phyloP scores from a whole-genome alignment of 2,113 vertebrate species.

The Montifringilla adamsi region DNA sequence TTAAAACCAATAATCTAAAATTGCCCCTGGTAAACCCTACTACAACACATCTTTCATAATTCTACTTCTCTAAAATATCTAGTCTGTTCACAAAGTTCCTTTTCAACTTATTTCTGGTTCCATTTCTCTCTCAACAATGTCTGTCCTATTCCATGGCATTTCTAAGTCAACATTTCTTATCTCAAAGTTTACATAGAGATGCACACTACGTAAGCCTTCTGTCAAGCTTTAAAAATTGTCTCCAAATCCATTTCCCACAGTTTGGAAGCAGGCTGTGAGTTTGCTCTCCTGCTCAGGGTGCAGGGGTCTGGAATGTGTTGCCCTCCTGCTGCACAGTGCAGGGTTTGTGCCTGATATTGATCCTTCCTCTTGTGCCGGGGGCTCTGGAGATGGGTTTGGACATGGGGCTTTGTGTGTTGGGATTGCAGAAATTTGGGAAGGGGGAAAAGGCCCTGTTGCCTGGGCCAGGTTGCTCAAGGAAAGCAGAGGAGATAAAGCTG shows the following conservation, averaged over 20 bases:
- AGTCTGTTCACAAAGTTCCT: not conserved
- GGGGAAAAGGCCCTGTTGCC: not conserved
- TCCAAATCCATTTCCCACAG: not conserved
- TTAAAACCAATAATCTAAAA: not conserved
- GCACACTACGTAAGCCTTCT: not conserved
- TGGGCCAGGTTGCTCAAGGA: not conserved
- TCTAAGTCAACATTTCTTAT: not conserved
- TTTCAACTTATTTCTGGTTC: not conserved
- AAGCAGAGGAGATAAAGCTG: not conserved
- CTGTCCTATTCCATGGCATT: not conserved
- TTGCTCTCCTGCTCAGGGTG: not conserved
- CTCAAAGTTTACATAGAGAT: not conserved
- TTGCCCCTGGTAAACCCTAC: not conserved
- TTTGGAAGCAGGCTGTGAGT: not conserved
- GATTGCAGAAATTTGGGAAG: not conserved
- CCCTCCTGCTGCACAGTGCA: not conserved
- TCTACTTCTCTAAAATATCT: not conserved
- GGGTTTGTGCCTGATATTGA: fast-evolving
- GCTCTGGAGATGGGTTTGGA: not conserved
- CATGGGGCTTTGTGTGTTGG: fast-evolving
- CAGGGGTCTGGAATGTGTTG: not conserved
- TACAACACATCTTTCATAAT: not conserved
- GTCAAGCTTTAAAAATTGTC: not conserved
- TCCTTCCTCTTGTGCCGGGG: not conserved
- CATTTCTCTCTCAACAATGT: not conserved